Evolutionary conservation across 2,113 vertebrate species (phyloP), one percentile per base, ranked within the genome.

Genomic region (Poicephalus gulielmi): DNA sequence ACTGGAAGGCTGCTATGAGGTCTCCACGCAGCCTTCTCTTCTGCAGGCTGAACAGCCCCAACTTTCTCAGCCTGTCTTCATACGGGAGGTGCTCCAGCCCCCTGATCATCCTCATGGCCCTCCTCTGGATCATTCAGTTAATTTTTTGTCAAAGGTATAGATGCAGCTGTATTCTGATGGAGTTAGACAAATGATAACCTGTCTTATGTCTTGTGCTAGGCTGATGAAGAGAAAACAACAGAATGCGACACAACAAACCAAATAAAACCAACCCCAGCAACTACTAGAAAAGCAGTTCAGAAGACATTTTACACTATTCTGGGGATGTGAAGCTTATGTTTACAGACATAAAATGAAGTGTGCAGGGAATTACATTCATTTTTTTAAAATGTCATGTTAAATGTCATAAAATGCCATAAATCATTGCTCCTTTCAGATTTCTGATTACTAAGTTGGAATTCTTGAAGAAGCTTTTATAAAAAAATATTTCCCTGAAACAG

Each of bases 321-420:
- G 31, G 23, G 82, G 47, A 73, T 63, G 27, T 68, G 30, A 9
- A 86, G 84, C 7, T 70, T 93, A 46, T 10, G 88, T 86, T 76
- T 91, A 90, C 41, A 49, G 57, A 74, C 30, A 71, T 68, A 77
- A 83, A 94, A 81, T 74, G 9, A 71, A 81, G n/a, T 75, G 33
- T 81, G 31, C 43, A 88, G 25, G 30, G n/a, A 94, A 85, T 53
- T 14, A 77, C 39, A 78, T 80, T 50, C 37, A 17, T 3, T 35
- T 63, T 91, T 80, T 90, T 44, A 8, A 33, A 92, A 95, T 90
- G 39, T 74, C 79, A 86, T 88, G n/a, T 73, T 89, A 93, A 93
- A 95, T 87, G 67, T 89, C 71, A 95, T 66, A 68, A 93, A 95
- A 93, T 74, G 47, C 84, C 70, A 93, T 69, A 76, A 97, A 83